phyloP scores from a whole-genome alignment of 1,140 invertebrate genomes.

The Drosophila dunni region DNA sequence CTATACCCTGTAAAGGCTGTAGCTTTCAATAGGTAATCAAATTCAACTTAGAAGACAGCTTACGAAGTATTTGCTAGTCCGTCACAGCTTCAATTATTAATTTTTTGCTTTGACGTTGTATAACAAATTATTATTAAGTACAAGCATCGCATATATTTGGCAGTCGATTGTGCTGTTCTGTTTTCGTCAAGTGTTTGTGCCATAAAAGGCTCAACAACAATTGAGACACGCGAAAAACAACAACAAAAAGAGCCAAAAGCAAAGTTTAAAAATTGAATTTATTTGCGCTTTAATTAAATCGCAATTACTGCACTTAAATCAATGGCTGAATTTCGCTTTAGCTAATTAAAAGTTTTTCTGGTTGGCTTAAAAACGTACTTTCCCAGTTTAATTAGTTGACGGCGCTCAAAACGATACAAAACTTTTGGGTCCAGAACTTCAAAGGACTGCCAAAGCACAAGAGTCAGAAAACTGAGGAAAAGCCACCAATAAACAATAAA shows the following conservation, averaged over 20 bases:
- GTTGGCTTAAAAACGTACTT: slow-evolving; percentile 19
- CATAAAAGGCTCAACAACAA: slow-evolving; percentile 30
- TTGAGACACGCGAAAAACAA: slow-evolving; percentile 3
- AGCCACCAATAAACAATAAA: slow-evolving; percentile 9
- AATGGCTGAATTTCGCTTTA: slow-evolving; percentile 38
- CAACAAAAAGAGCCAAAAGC: neutral
- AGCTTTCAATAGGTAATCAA: neutral
- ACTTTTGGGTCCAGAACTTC: slow-evolving; percentile 33
- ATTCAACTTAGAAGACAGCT: no score
- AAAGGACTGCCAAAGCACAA: slow-evolving; percentile 9
- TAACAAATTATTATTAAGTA: slow-evolving; percentile 36
- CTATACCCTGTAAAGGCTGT: slow-evolving; percentile 14
- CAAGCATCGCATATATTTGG: slow-evolving; percentile 36
- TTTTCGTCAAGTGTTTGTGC: slow-evolving; percentile 50
- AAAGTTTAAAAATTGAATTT: slow-evolving; percentile 17
- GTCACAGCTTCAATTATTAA: neutral
- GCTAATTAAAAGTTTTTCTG: slow-evolving; percentile 47
- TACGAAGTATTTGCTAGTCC: neutral
- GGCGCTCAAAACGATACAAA: slow-evolving; percentile 40
- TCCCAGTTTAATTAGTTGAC: slow-evolving; percentile 45
- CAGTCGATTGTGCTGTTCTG: slow-evolving; percentile 34
- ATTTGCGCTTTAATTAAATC: slow-evolving; percentile 50
- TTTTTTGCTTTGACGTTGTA: slow-evolving; percentile 34
- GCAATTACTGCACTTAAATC: slow-evolving; percentile 41
- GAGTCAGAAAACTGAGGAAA: slow-evolving; percentile 2